Evolutionary conservation across 2,888 invertebrate species (phyloP), one percentile per base, ranked within the genome.

Genomic region (Aspidiotus destructor): DNA sequence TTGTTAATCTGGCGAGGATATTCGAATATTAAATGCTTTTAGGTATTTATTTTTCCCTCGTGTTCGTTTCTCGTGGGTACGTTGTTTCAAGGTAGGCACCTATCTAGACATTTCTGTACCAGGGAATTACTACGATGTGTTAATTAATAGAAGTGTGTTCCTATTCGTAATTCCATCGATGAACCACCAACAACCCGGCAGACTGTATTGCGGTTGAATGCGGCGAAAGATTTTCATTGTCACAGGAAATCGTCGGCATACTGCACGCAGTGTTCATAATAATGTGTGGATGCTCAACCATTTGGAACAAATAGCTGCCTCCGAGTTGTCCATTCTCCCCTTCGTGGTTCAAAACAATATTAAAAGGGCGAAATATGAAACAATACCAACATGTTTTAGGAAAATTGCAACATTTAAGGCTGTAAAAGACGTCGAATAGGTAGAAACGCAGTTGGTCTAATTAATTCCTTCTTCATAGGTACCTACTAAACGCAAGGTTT

Each of bases 201-300:
- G 48, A 48, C 48, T 58, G 2, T 3, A 58, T 58, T 58, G 58
- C 28, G 58, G 58, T 58, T 58, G 40, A 58, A 58, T 16, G 28
- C 40, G 8, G 40, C 16, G 58, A 58, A 55, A 58, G 58, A 58
- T 58, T 58, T 58, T 58, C 58, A 58, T 58, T 58, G 58, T 58
- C 58, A 58, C 58, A 58, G 58, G 58, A 58, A 58, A 28, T 40
- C 28, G 48, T 48, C 48, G 11, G 48, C 11, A 17, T 8, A 10
- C 58, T 9, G 16, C 58, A 28, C 40, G 58, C 40, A 13, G 5
- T 58, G 28, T 28, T 28, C 28, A 28, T 28, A 28, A 58, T 58
- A 16, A 58, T 58, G 58, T 58, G 40, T 40, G 2, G 13, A 40
- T 58, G 58, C 40, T 58, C 58, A 58, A 11, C 58, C 58, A 58